Base-by-base conservation (phyloP, 2,888 invertebrate genomes). In the Tenthredo mesomela region DNA sequence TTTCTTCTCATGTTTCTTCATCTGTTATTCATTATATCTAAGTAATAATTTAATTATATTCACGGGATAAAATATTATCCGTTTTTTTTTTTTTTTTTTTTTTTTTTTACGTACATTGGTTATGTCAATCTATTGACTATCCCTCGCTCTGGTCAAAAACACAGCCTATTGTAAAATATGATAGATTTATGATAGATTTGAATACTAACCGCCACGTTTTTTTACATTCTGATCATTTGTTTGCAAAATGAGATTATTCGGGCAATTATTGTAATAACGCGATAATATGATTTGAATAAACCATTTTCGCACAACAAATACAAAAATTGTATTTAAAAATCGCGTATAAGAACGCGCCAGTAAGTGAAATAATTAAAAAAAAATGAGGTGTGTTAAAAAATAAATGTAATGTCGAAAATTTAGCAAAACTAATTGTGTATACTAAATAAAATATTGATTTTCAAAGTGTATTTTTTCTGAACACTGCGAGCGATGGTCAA, bases 401-500 rank as follows among this genome's bases (percentile, higher is more conserved):
- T 83, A 87, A 87, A 86, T 65, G 82, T 80, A 29, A 12, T 6
- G 10, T 67, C 18, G 18, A 18, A 73, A 73, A 73, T 73, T n/a
- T 40, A 6, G 18, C 6, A n/a, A 21, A 61, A 25, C 47, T 47
- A 61, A 21, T 70, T 70, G 1, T 18, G 80, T 21, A 80, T 80
- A 58, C 4, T 21, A 21, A 21, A 40, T n/a, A 37, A 40, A 43
- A 15, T 82, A 37, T 47, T 7, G 29, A 47, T n/a, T 33, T 25
- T 18, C 9, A 33, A 37, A 71, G 21, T 29, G 18, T 70, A 50
- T 54, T 47, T 47, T 54, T 54, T 54, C 7, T 3, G 29, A 82
- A 43, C 29, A 88, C 88, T 89, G 88, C 89, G 90, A 91, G 90
- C 91, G 89, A 90, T 89, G 89, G 89, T 88, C 88, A 86, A 87